phyloP scores from a whole-genome alignment of 1,140 invertebrate genomes.

The Helicorthomorpha holstii region DNA sequence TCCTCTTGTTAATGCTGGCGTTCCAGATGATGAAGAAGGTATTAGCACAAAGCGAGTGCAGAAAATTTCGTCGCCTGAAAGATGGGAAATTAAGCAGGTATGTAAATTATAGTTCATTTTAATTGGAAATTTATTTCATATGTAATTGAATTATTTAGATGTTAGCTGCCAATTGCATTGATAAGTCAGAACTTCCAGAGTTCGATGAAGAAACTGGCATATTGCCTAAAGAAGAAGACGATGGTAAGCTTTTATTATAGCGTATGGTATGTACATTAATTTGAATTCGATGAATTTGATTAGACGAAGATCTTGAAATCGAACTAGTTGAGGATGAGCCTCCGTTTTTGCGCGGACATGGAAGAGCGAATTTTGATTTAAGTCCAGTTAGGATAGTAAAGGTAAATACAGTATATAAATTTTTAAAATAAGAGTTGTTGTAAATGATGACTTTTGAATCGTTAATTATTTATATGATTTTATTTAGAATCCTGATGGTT shows the following conservation, averaged over 20 bases:
- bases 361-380: slow-evolving; percentile 71
- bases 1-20: slow-evolving; percentile 10
- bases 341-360: slow-evolving; percentile 79
- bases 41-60: slow-evolving; percentile 63
- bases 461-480: slow-evolving; percentile 2
- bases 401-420: slow-evolving; percentile 18
- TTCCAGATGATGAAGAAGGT: slow-evolving; percentile 57
- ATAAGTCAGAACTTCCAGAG: slow-evolving; percentile 74
- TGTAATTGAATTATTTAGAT: slow-evolving; percentile 32
- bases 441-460: neutral
- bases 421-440: neutral
- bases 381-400: slow-evolving; percentile 95
- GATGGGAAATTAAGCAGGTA: slow-evolving; percentile 43
- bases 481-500: slow-evolving; percentile 81
- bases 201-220: slow-evolving; percentile 80
- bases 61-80: slow-evolving; percentile 87
- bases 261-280: neutral
- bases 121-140: neutral
- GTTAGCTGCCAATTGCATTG: slow-evolving; percentile 65
- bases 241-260: slow-evolving; percentile 28
- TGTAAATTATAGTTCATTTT: neutral
- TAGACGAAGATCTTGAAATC: slow-evolving; percentile 96
- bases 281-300: neutral
- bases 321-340: slow-evolving; percentile 98
- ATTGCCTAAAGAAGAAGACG: slow-evolving; percentile 61